phyloP scores from a whole-genome alignment of 2,888 invertebrate species.

The Drosophila picticornis region DNA sequence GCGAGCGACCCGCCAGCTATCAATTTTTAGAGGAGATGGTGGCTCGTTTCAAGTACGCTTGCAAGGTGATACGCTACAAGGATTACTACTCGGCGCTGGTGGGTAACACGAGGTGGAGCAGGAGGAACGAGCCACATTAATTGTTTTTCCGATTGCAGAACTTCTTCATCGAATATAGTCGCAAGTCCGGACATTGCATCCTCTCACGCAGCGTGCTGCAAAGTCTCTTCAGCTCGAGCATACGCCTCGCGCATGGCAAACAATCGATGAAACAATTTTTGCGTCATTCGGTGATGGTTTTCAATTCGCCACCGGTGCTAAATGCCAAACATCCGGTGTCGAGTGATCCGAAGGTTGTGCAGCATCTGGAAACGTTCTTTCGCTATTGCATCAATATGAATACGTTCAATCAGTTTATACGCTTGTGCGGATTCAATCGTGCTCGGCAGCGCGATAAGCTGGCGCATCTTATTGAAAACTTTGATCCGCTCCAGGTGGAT shows the following conservation, averaged over 20 bases:
- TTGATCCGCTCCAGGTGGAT: constrained; percentile 96
- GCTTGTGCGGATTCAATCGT: constrained; percentile 97
- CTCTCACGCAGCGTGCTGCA: constrained; percentile 96
- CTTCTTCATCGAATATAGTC: constrained; percentile 97
- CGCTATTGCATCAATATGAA: constrained; percentile 90
- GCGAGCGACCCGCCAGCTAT: constrained; percentile 87
- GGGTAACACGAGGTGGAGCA: constrained; percentile 63
- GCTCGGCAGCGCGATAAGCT: constrained; percentile 98
- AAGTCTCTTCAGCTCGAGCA: constrained; percentile 88
- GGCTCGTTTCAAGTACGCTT: constrained; percentile 92
- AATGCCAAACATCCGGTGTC: constrained; percentile 89
- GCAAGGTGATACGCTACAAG: constrained; percentile 91
- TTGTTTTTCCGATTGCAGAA: constrained; percentile 87
- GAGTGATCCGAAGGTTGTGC: constrained; percentile 87
- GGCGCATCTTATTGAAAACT: constrained; percentile 92
- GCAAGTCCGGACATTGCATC: constrained; percentile 93
- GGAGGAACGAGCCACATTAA: neutral
- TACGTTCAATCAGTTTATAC: constrained; percentile 94
- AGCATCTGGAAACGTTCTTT: constrained; percentile 95
- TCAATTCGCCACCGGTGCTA: constrained; percentile 96
- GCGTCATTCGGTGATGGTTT: constrained; percentile 93
- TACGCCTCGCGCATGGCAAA: constrained; percentile 84
- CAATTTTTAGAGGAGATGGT: constrained; percentile 94
- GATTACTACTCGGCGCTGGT: constrained; percentile 94
- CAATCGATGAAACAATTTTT: constrained; percentile 91